Evolutionary conservation across 2,888 invertebrate genomes (phyloP).

Genomic region (Agrotis exclamationis): DNA sequence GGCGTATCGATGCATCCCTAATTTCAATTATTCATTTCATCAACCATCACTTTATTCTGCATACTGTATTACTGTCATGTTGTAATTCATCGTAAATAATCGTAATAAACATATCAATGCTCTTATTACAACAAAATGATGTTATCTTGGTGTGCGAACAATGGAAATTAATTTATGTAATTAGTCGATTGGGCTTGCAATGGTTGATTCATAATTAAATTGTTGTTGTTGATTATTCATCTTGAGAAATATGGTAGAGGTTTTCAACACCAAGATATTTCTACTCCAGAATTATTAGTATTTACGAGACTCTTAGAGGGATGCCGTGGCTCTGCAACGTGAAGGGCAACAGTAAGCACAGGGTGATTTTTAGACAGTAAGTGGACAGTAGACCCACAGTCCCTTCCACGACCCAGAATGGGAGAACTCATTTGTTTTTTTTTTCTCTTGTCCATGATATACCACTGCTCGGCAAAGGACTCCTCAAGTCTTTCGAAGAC

Average conservation of each 20-base stretch:
- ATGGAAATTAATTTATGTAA: constrained; percentile 45
- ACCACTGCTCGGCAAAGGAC: too few species aligned
- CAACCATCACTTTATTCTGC: constrained; percentile 8
- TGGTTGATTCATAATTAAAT: constrained; percentile 37
- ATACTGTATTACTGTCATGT: constrained; percentile 17
- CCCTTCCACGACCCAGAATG: too few species aligned
- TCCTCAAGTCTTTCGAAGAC: too few species aligned
- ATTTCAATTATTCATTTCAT: constrained; percentile 10
- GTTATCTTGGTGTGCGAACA: constrained; percentile 34
- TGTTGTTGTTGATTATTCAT: constrained; percentile 11
- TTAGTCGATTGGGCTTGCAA: constrained; percentile 15
- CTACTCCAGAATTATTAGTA: too few species aligned
- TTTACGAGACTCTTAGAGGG: too few species aligned
- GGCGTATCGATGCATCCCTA: too few species aligned
- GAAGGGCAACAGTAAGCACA: too few species aligned
- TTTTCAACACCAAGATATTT: neutral
- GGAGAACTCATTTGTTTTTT: too few species aligned
- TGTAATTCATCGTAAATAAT: constrained; percentile 22
- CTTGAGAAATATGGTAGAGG: constrained; percentile 3
- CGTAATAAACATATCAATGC: constrained; percentile 19
- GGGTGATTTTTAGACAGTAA: too few species aligned
- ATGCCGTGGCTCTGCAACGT: too few species aligned
- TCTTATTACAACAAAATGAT: constrained; percentile 20
- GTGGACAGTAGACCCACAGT: too few species aligned
- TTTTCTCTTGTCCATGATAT: too few species aligned